Percentiles rank a stretch among this genome's conserved stretches.
Evolutionary conservation across 1,140 invertebrate genomes (phyloP).

Genomic region (Caenorhabditis latens): DNA sequence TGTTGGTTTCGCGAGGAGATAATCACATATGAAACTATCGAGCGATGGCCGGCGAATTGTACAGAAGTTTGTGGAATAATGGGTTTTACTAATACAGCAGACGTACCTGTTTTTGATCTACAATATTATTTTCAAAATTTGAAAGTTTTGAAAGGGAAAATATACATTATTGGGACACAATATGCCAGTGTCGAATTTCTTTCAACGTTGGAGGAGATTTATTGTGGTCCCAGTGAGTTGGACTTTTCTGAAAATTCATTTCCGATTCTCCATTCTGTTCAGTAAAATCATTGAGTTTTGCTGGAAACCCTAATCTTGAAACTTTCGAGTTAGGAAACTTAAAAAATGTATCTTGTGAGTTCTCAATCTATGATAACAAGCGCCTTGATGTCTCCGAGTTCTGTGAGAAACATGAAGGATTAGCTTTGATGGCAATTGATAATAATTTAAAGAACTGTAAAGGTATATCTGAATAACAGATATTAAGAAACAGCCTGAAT

Average conservation of each 20-base stretch:
- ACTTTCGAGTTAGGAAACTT: neutral
- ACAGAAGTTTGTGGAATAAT: neutral
- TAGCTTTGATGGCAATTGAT: neutral
- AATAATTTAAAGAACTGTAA: neutral
- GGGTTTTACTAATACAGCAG: neutral
- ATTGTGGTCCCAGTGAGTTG: neutral
- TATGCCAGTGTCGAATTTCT: neutral
- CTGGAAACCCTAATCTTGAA: neutral
- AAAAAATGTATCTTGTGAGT: neutral
- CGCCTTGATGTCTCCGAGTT: neutral
- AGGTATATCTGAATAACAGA: neutral
- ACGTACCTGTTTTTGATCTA: neutral
- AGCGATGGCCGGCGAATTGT: neutral
- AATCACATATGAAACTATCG: neutral
- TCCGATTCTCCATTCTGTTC: too few relatives aligned
- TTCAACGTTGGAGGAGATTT: neutral
- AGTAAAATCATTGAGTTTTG: too few relatives aligned
- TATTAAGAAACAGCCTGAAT: neutral
- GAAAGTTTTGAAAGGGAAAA: neutral
- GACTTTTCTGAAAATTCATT: too few relatives aligned
- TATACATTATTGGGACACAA: neutral
- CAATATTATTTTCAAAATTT: neutral
- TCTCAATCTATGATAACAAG: neutral
- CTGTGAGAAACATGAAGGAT: neutral
- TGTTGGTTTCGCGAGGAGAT: neutral